These are phyloP conservation scores for Nibea coibor DNA, from an alignment of 2,113 vertebrate species.

Conservation along the genomic window DNA sequence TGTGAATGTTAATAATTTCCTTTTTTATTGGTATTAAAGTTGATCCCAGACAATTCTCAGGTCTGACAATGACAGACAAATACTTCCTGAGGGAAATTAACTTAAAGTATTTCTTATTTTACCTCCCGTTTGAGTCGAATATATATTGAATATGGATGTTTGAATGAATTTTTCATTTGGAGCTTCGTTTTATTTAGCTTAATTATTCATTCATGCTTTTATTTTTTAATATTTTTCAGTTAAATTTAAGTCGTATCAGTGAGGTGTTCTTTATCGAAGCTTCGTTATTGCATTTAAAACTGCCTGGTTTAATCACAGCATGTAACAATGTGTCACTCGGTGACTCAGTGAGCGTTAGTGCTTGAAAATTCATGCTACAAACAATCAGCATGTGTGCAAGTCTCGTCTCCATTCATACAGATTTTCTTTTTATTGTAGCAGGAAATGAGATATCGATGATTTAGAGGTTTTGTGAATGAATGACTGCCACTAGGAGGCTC, in stretches of 20 bases:
- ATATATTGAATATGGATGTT: neutral
- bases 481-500: conserved; percentile 14
- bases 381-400: neutral
- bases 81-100: too few species aligned
- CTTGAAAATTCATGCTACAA: too few species aligned
- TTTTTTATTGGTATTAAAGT: neutral
- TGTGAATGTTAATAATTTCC: neutral
- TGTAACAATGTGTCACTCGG: neutral
- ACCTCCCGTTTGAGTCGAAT: too few species aligned
- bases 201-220: too few species aligned
- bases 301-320: neutral
- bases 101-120: too few species aligned
- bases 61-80: neutral
- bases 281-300: neutral
- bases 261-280: neutral
- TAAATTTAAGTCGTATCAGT: neutral
- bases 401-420: neutral
- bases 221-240: neutral
- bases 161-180: neutral
- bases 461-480: neutral
- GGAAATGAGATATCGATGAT: neutral
- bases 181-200: neutral
- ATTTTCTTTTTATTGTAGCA: neutral
- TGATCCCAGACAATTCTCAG: neutral
- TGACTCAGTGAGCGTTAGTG: neutral